Evolutionary conservation across 2,797 vertebrate species (phyloP), one percentile per base, ranked within the genome.

Genomic region (Aplochiton taeniatus): DNA sequence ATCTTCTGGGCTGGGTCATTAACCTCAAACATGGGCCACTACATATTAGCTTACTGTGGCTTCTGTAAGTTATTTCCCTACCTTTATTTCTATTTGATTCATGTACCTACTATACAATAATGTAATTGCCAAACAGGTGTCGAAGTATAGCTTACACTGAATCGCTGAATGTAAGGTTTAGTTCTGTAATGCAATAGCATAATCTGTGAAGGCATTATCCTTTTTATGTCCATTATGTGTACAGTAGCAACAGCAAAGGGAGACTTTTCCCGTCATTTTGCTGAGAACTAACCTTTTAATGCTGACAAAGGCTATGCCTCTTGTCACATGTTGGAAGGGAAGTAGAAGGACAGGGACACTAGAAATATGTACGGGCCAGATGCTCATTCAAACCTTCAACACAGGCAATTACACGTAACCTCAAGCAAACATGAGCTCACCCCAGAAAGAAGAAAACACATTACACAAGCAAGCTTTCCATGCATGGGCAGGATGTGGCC

Each of bases 351-450:
- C 10, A n/a, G 46, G 45, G 42, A 67, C 50, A 68, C 58, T 43
- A 50, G 56, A 55, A 55, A 63, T 54, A 55, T 61, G 62, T 20
- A 46, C 59, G 66, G 42, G 58, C 65, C 68, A 72, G 65, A 79
- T 72, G 76, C 66, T 31, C 4, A 72, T 70, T 78, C 61, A 61
- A 63, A 68, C 51, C 69, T 69, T 81, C 78, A 77, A 77, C 78
- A 70, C 69, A 31, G 55, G 68, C 59, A 76, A 73, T 79, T 74
- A 74, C 63, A 46, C 53, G 20, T 42, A 79, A 85, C 83, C 83
- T 81, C 83, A 85, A 75, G 52, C 78, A 80, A 82, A 78, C 76
- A 79, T 78, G 75, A 83, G 74, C 74, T 88, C 74, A 86, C 61
- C 3, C 53, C 74, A 70, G 55, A 65, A 1, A 51, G 69, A 61